phyloP scores from a whole-genome alignment of 1,140 invertebrate genomes.

The Bombus soroeensis region DNA sequence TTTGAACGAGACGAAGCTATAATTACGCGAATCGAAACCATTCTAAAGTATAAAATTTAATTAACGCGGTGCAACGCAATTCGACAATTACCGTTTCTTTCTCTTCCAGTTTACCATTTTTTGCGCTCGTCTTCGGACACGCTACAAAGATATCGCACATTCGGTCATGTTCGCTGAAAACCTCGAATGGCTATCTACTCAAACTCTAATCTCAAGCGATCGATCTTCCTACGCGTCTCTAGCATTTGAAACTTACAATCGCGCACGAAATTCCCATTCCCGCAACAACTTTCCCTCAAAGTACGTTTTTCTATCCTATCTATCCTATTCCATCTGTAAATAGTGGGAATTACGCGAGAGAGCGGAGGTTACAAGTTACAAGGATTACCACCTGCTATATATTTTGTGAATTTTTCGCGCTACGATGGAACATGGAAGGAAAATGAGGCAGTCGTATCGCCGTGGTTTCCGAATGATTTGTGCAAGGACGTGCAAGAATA shows the following conservation, averaged over 20 bases:
- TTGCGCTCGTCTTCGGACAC: neutral
- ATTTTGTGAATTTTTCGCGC: neutral
- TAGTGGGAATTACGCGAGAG: neutral
- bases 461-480: slow-evolving; percentile 3
- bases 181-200: neutral
- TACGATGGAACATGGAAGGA: neutral
- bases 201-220: neutral
- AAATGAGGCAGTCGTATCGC: neutral
- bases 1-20: too few relatives aligned
- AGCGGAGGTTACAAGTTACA: neutral
- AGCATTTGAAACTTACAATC: neutral
- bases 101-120: neutral
- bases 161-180: neutral
- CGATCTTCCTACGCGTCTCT: neutral
- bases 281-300: neutral
- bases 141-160: neutral
- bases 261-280: neutral
- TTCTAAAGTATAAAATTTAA: too few relatives aligned
- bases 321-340: neutral
- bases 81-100: too few relatives aligned
- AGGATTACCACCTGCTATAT: neutral
- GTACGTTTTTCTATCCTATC: too few relatives aligned
- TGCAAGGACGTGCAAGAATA: neutral
- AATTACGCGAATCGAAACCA: too few relatives aligned
- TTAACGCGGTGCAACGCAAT: too few relatives aligned